phyloP scores from a whole-genome alignment of 2,113 vertebrate genomes.

The Perognathus longimembris region DNA sequence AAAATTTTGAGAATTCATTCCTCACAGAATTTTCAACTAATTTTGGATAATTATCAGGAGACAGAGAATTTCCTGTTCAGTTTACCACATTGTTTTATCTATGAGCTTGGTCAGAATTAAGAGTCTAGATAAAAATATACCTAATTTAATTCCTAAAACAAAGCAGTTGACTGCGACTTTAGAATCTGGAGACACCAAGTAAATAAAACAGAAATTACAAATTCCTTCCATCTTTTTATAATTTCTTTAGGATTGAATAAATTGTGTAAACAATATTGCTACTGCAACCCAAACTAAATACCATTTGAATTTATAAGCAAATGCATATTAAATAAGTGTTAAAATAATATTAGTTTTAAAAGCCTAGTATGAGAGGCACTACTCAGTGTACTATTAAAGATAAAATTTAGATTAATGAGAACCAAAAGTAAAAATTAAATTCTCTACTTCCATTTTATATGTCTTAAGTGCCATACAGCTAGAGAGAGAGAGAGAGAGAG shows the following conservation, averaged over 20 bases:
- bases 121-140: background rate
- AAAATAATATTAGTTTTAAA: no score
- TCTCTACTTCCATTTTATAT: background rate
- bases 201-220: constrained; percentile 1
- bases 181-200: background rate
- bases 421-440: constrained; percentile 1
- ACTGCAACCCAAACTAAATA: background rate
- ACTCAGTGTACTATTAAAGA: background rate
- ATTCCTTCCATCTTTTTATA: no score
- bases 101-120: background rate
- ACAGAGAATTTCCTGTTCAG: background rate
- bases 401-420: constrained; percentile 7
- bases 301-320: no score
- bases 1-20: background rate
- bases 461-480: background rate
- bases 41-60: background rate
- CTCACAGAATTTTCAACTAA: background rate
- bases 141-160: background rate
- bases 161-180: background rate
- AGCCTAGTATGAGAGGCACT: background rate
- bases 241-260: background rate
- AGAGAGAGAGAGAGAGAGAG: no score
- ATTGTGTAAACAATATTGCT: background rate
- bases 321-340: no score
- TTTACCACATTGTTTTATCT: background rate